Percentiles rank a stretch among this genome's conserved stretches.
Evolutionary conservation across 2,113 vertebrate species (phyloP).

Genomic region (Euleptes europaea): DNA sequence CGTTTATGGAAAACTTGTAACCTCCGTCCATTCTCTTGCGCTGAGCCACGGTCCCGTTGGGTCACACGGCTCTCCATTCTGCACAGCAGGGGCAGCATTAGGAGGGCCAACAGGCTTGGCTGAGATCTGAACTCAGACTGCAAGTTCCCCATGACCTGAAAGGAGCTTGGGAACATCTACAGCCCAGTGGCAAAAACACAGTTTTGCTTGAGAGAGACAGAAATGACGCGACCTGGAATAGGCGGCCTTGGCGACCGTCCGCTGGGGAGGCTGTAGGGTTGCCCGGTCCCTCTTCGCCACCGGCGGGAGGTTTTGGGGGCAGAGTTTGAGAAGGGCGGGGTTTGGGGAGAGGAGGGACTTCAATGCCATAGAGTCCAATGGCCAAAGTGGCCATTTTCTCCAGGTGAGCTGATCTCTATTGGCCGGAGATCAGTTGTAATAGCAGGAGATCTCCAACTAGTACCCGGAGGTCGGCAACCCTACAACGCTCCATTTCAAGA

Average conservation of each 20-base stretch:
- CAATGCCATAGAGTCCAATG: too few relatives aligned
- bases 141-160: background rate
- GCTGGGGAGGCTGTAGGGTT: too few relatives aligned
- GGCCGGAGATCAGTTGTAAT: too few relatives aligned
- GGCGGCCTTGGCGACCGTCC: background rate
- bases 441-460: too few relatives aligned
- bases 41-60: background rate
- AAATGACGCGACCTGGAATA: background rate
- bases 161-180: background rate
- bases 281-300: too few relatives aligned
- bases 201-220: background rate
- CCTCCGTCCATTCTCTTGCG: background rate
- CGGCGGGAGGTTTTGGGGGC: too few relatives aligned
- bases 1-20: background rate
- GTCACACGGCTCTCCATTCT: background rate
- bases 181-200: background rate
- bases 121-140: too few relatives aligned
- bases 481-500: background rate
- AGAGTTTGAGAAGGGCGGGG: too few relatives aligned
- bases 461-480: too few relatives aligned
- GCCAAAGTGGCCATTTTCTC: too few relatives aligned
- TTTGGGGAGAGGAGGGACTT: too few relatives aligned
- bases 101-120: background rate
- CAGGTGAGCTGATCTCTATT: too few relatives aligned
- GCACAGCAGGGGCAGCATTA: background rate